Conservation (phyloP, 2,113 vertebrate species). For the Mesembrinibis cayennensis region DNA sequence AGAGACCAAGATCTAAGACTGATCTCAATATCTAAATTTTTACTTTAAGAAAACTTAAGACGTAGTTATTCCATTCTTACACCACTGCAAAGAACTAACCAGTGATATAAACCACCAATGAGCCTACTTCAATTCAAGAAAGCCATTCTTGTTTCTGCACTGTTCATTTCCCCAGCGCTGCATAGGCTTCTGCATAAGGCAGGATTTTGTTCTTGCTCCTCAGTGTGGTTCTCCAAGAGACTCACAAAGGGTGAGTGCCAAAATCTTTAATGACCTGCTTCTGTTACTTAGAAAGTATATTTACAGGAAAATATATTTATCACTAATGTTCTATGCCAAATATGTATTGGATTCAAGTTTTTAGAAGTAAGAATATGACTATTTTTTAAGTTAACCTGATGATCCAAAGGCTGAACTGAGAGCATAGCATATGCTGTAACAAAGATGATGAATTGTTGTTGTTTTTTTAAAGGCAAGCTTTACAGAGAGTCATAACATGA, state of each 20-base stretch:
- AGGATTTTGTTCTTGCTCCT: not conserved
- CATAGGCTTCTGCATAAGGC: not conserved
- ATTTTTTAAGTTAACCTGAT: not conserved
- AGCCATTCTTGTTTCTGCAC: not conserved
- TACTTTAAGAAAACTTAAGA: not conserved
- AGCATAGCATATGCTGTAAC: not conserved
- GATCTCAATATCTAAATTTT: not conserved
- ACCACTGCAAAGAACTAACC: not conserved
- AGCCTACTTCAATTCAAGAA: not conserved
- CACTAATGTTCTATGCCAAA: not conserved
- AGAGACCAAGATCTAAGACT: not conserved
- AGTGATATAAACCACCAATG: not conserved
- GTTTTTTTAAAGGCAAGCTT: not conserved
- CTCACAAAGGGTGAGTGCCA: not conserved
- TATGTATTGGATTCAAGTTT: not conserved
- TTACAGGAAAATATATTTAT: not conserved
- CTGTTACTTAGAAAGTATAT: not conserved
- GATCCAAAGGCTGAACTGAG: not conserved
- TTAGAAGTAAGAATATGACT: not conserved
- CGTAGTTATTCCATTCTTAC: not conserved
- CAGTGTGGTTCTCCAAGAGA: not conserved
- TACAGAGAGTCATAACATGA: not conserved
- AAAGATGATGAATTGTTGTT: not conserved
- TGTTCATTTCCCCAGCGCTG: rapidly evolving
- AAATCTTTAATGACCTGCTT: not conserved